These are phyloP conservation scores for Octodonta nipae DNA, from an alignment of 2,888 invertebrate species.

Conservation along the genomic window DNA sequence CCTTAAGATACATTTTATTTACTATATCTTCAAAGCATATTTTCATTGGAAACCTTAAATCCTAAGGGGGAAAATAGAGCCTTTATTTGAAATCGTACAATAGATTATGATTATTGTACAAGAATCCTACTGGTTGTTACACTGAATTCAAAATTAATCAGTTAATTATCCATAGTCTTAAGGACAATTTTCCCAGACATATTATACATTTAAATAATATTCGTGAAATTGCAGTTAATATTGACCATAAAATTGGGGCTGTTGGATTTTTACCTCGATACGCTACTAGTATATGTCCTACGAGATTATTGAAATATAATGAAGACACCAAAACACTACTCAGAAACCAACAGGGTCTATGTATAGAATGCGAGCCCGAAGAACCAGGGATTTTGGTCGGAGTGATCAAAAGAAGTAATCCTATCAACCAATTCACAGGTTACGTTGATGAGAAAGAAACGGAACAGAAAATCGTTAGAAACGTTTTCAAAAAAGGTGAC, in stretches of 20 bases:
- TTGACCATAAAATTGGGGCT: conserved; percentile 77
- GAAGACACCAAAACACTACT: conserved; percentile 61
- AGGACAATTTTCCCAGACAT: too few relatives aligned
- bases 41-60: too few relatives aligned
- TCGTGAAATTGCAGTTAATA: too few relatives aligned
- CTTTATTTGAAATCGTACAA: too few relatives aligned
- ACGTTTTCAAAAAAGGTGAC: conserved; percentile 74
- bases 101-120: too few relatives aligned
- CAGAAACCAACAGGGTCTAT: conserved; percentile 53
- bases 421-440: conserved; percentile 51
- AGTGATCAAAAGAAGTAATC: conserved; percentile 43
- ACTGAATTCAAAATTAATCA: too few relatives aligned
- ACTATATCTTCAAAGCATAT: too few relatives aligned
- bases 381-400: conserved; percentile 79
- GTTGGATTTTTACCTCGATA: conserved; percentile 77
- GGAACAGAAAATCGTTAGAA: conserved; percentile 53
- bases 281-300: conserved; percentile 45
- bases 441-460: conserved; percentile 55
- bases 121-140: too few relatives aligned
- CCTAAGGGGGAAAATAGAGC: too few relatives aligned
- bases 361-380: conserved; percentile 66
- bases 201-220: too few relatives aligned
- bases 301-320: conserved; percentile 50
- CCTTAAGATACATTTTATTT: too few relatives aligned
- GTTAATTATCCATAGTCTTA: too few relatives aligned